Conservation (phyloP, 1,140 invertebrate genomes). For the Hylaeus volcanicus region DNA sequence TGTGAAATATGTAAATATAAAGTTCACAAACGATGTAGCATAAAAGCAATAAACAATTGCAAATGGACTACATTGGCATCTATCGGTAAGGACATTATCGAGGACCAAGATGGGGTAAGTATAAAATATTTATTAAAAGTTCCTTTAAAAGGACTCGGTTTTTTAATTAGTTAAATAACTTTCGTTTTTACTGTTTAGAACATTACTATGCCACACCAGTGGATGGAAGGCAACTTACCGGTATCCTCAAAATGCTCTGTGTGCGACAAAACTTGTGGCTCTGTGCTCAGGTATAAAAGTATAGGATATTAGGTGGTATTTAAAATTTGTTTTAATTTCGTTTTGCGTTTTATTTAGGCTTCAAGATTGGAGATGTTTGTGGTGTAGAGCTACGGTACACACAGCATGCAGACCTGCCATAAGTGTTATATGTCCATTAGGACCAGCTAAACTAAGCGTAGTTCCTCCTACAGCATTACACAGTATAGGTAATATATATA, state of each 20-base stretch:
- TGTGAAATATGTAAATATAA: slow-evolving; percentile 99
- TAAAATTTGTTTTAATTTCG: slow-evolving; percentile 4
- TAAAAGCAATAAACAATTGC: slow-evolving; percentile 95
- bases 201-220: slow-evolving; percentile 97
- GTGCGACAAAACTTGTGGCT: slow-evolving; percentile 98
- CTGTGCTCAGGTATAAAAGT: slow-evolving; percentile 88
- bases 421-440: slow-evolving; percentile 89
- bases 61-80: slow-evolving; percentile 98
- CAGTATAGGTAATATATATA: slow-evolving; percentile 86
- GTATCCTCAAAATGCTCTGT: slow-evolving; percentile 95
- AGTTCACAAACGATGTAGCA: slow-evolving; percentile 95
- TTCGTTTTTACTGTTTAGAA: slow-evolving; percentile 83
- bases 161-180: neutral
- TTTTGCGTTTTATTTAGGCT: slow-evolving; percentile 82
- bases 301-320: slow-evolving; percentile 11
- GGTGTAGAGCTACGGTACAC: slow-evolving; percentile 96
- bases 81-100: slow-evolving; percentile 95
- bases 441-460: slow-evolving; percentile 93
- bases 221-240: slow-evolving; percentile 98
- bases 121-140: slow-evolving; percentile 27
- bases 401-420: slow-evolving; percentile 90
- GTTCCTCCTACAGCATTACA: slow-evolving; percentile 96
- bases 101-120: slow-evolving; percentile 94
- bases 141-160: neutral
- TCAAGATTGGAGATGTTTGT: slow-evolving; percentile 97